These are phyloP conservation scores for Microdon myrmicae DNA, from an alignment of 2,888 invertebrate species.

Conservation along the genomic window DNA sequence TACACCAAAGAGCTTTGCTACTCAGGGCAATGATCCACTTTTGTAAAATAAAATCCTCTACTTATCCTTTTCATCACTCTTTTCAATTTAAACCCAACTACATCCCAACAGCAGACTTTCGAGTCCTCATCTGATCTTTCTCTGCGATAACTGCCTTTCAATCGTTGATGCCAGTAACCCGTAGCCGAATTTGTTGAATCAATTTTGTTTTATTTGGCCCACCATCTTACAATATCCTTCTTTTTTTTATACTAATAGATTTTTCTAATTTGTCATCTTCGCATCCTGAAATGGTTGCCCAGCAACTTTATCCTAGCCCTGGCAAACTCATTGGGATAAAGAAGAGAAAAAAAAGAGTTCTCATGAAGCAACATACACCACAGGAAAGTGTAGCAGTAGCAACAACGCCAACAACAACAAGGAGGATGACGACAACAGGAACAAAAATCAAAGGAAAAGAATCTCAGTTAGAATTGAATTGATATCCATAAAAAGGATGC, in stretches of 20 bases:
- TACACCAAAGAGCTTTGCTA: too few relatives aligned
- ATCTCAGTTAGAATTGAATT: constrained; percentile 40
- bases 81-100: too few relatives aligned
- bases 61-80: constrained; percentile 9
- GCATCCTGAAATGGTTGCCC: too few relatives aligned
- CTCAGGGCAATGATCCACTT: too few relatives aligned
- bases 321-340: background rate
- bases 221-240: background rate
- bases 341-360: background rate
- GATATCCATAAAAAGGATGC: constrained; percentile 48
- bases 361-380: too few relatives aligned
- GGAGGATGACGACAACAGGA: too few relatives aligned
- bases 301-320: too few relatives aligned
- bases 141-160: constrained; percentile 22
- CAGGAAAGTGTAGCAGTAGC: constrained; percentile 24
- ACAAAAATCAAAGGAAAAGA: constrained; percentile 3
- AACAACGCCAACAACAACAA: constrained; percentile 1
- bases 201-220: too few relatives aligned
- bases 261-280: constrained; percentile 44
- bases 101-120: constrained; percentile 9
- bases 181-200: constrained; percentile 26
- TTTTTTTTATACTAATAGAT: constrained; percentile 33
- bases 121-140: constrained; percentile 30
- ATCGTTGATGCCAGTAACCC: constrained; percentile 26
- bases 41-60: background rate